Evolutionary conservation across 2,113 vertebrate genomes (phyloP), one percentile per base, ranked within the genome.

Genomic region (Oryzias woworae): DNA sequence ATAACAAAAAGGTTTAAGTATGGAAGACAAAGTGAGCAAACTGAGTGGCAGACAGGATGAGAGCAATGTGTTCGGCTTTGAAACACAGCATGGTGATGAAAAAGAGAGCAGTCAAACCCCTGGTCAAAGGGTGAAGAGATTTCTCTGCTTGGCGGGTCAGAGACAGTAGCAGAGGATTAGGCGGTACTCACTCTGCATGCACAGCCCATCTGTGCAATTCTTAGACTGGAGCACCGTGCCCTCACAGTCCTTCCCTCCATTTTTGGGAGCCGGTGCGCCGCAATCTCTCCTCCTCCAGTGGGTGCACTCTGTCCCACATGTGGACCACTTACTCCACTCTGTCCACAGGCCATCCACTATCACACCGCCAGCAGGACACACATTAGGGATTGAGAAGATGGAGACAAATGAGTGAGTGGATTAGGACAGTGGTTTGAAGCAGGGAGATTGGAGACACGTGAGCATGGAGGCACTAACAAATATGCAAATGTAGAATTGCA

Each of bases 271-370:
- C 0, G 97, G 96, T 0, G 94, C 94, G 0, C 80, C 86, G 89
- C 97, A 99, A 77, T 98, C 97, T 51, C 96, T 91, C 79, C 95
- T 92, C 62, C 97, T 94, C 96, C 96, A 98, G 88, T 99, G 97
- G 58, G 96, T 97, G 73, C 97, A 99, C 86, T 99, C 97, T 0
- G 96, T 98, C 78, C 97, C 97, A 58, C 97, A 98, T 3, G 96
- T 93, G 57, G 96, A 98, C 97, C 97, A 99, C 83, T 98, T 98
- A 91, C 94, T 99, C 97, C 97, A 99, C 17, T 95, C 92, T 0
- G 96, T 98, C 97, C 96, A 98, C 84, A 95, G 91, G 65, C 97
- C 97, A 53, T 98, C 96, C 94, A 98, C 97, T 99, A 76, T 70
- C 85, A 82, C 69, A 86, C 87, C 81, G 78, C 78, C 83, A 48